A percentile compares a stretch with the other conserved stretches of the same genome.
Evolutionary conservation across 2,888 invertebrate species (phyloP).

Genomic region (Microchrysa polita): DNA sequence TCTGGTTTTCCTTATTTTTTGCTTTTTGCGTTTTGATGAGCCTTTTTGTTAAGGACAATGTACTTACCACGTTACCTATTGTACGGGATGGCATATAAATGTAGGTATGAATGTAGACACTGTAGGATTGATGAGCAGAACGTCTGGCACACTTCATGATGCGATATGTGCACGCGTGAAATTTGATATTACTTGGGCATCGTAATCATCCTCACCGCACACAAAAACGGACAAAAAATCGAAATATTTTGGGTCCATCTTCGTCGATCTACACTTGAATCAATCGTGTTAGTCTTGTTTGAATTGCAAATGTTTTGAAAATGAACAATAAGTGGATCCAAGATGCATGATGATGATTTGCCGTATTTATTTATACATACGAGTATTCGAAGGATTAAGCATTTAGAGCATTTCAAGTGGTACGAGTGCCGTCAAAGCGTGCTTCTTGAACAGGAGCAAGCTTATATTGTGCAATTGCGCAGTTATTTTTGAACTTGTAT

Average conservation of each 20-base stretch:
- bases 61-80: conserved; percentile 40
- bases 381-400: conserved; percentile 9
- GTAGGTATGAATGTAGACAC: conserved; percentile 16
- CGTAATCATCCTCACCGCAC: conserved; percentile 21
- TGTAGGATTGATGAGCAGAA: conserved; percentile 42
- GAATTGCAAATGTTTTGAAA: conserved; percentile 3
- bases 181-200: conserved; percentile 44
- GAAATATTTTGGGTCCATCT: conserved; percentile 4
- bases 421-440: conserved; percentile 1
- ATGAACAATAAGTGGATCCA: neutral
- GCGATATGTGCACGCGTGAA: conserved; percentile 40
- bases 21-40: conserved; percentile 24
- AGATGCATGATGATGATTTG: conserved; percentile 1
- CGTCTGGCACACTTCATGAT: conserved; percentile 45
- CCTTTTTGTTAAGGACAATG: conserved; percentile 38
- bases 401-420: conserved; percentile 16
- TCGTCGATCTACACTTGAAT: conserved; percentile 15
- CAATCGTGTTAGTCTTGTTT: conserved; percentile 21
- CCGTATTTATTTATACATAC: neutral
- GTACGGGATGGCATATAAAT: conserved; percentile 16
- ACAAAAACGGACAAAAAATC: neutral
- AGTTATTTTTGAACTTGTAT: neutral
- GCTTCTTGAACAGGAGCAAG: neutral
- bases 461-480: neutral
- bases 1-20: conserved; percentile 11